Evolutionary conservation across 2,797 vertebrate genomes (phyloP), one percentile per base, ranked within the genome.

Genomic region (Fratercula arctica): DNA sequence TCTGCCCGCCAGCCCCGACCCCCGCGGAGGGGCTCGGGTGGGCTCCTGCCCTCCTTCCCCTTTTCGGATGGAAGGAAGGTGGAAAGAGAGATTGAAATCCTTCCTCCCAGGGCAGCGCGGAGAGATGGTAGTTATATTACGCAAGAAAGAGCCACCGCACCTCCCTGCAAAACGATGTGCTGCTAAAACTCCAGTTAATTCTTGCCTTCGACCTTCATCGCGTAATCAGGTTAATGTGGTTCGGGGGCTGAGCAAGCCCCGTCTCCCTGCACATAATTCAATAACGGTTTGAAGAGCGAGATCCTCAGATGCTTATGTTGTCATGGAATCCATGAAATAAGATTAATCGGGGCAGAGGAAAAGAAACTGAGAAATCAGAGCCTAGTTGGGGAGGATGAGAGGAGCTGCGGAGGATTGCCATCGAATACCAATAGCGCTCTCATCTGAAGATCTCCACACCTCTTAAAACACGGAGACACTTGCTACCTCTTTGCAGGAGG

Each of bases 271-370:
- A 11, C 37, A 3, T 45, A 51, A 85, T 50, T 67, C 80, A 59
- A 53, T 39, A 73, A 64, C 2, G 4, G 61, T 33, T 50, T 50
- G 84, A 60, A 72, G 76, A 92, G 80, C 13, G 13, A 87, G 60
- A 74, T 66, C 70, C 75, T 78, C 84, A 10, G 64, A 74, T 50
- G 90, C 80, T 83, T 20, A 29, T 23, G 87, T 93, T 94, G 92
- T 91, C 93, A 91, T 90, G 95, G 87, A 94, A 82, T 29, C 90
- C 90, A n/a, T 11, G 76, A 75, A 90, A 93, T 43, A 48, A 88
- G 95, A 86, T 93, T 79, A 88, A 94, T 75, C 33, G 3, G n/a
- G 63, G 76, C 67, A 46, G 53, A 80, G 84, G 84, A 68, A 68
- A 54, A 83, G 90, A 43, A 80, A 91, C 81, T 19, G 85, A 64